phyloP scores from a whole-genome alignment of 2,888 invertebrate species.

The Nomada hirtipes region DNA sequence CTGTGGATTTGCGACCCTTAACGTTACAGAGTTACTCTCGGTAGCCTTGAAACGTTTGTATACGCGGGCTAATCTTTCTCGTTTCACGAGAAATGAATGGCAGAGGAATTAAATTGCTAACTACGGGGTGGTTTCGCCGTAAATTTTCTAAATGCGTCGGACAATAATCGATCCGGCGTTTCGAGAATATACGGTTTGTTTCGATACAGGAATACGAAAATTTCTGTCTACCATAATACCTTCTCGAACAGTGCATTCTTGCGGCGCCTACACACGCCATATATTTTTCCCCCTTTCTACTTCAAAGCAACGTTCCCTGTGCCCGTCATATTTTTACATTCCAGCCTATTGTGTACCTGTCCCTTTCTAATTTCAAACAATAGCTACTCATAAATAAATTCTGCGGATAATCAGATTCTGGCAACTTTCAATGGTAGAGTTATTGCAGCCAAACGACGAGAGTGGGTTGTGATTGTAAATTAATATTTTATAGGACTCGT shows the following conservation, averaged over 20 bases:
- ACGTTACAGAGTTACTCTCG: not conserved
- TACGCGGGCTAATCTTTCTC: not conserved
- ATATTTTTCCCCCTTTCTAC: not conserved
- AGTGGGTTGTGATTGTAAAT: not conserved
- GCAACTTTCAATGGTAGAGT: not conserved
- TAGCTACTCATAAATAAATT: slow-evolving; percentile 8
- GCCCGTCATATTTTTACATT: not conserved
- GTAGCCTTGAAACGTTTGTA: slow-evolving; percentile 1
- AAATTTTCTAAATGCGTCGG: too few species aligned
- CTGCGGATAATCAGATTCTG: slow-evolving; percentile 4
- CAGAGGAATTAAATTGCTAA: too few species aligned
- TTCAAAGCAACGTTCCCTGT: slow-evolving; percentile 7
- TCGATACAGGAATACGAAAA: not conserved
- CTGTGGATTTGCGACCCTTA: not conserved
- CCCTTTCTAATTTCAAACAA: slow-evolving; percentile 20
- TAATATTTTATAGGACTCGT: not conserved
- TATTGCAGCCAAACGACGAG: not conserved
- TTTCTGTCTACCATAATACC: not conserved
- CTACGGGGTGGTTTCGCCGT: too few species aligned
- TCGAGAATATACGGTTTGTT: too few species aligned
- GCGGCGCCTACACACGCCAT: not conserved
- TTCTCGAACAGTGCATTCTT: not conserved
- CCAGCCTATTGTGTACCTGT: not conserved
- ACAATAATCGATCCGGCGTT: too few species aligned
- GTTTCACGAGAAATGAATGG: too few species aligned